Evolutionary conservation across 2,888 invertebrate genomes (phyloP), one percentile per base, ranked within the genome.

Genomic region (Lingula anatina): DNA sequence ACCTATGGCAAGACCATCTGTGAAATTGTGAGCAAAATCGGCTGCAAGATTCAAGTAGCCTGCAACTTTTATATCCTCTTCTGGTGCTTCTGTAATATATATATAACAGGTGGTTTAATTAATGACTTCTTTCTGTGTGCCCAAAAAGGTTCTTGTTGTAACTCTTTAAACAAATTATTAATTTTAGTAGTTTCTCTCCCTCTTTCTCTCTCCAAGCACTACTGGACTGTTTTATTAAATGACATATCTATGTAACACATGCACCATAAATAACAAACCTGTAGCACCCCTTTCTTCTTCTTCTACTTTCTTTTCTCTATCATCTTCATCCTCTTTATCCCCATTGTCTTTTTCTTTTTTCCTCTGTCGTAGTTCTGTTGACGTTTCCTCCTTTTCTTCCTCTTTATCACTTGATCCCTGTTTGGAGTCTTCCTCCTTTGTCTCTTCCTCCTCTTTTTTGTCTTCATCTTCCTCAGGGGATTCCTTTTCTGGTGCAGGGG

Each of bases 21-120:
- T 99, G 71, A 99, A 96, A 79, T 99, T 99, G 76, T 99, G 99
- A 15, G 93, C 86, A 76, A 96, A 96, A 78, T 99, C 99, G 31
- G 99, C 99, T 46, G 91, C 96, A 59, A 99, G 80, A 79, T 99
- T 99, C 55, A 99, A 81, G 75, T 96, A 99, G 2, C 95, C 95
- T 31, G 91, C 85, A 15, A 92, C 88, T 78, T 88, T 86, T 45
- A 90, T 73, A 44, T 72, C 74, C n/a, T n/a, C n/a, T n/a, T n/a
- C n/a, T n/a, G n/a, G n/a, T n/a, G n/a, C n/a, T 23, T 15, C 24
- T 21, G 23, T 20, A n/a, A n/a, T 21, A 15, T 21, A 12, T n/a
- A 21, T n/a, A 39, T 2, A 18, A 12, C 12, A n/a, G 20, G 20
- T 39, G 20, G 9, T 18, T n/a, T 20, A 18, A 39, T 18, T 35